phyloP scores from a whole-genome alignment of 2,888 invertebrate species.

The Nebria salina region DNA sequence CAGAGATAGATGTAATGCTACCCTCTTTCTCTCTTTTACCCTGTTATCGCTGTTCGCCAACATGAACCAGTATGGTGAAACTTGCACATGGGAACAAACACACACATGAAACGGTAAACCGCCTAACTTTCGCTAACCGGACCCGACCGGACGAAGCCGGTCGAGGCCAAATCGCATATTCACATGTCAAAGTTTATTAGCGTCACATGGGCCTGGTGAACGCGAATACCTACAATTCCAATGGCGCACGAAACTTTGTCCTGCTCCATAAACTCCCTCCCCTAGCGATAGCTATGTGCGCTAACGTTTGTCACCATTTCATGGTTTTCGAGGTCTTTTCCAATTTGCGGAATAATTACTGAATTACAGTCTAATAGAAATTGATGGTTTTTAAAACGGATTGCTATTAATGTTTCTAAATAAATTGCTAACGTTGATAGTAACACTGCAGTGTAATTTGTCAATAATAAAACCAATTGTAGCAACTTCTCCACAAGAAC shows the following conservation, averaged over 20 bases:
- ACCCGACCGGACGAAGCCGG: neutral
- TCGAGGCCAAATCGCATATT: neutral
- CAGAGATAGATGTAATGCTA: neutral
- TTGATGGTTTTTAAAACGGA: neutral
- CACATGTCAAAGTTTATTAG: constrained; percentile 16
- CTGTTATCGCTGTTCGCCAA: neutral
- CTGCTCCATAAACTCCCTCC: neutral
- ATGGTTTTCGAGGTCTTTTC: neutral
- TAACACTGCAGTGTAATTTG: too few species aligned
- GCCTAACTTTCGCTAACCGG: neutral
- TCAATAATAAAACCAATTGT: too few species aligned
- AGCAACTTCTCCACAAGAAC: too few species aligned
- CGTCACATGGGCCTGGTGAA: neutral
- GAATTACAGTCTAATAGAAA: neutral
- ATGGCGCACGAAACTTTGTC: neutral
- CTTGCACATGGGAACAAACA: neutral
- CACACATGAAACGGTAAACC: neutral
- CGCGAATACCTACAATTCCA: neutral
- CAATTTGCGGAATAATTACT: neutral
- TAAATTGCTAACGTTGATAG: neutral
- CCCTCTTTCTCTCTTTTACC: neutral
- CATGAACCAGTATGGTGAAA: neutral
- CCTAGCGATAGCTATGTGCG: neutral
- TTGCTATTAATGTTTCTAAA: neutral
- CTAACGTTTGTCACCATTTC: neutral